These are phyloP conservation scores for Meloidogyne hapla DNA, from an alignment of 1,140 invertebrate genomes.

Conservation along the genomic window DNA sequence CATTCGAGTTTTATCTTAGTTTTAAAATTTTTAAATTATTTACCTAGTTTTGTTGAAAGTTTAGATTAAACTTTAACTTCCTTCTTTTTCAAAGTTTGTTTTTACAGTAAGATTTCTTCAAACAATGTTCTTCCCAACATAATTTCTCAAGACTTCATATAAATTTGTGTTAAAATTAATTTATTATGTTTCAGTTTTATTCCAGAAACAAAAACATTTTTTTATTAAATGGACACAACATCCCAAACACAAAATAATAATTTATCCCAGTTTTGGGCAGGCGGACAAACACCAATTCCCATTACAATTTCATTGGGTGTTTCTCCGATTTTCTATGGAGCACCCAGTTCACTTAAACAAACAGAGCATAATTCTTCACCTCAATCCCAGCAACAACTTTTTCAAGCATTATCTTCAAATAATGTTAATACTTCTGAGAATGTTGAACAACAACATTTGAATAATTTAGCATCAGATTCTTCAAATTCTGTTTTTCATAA, in stretches of 20 bases:
- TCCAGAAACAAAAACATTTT: neutral
- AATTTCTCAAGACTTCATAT: no score
- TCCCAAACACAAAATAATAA: neutral
- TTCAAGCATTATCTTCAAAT: neutral
- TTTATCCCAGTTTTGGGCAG: neutral
- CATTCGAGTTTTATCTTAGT: no score
- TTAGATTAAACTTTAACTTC: no score
- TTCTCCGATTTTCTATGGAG: neutral
- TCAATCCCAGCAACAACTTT: neutral
- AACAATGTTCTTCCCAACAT: no score
- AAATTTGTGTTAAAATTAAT: no score
- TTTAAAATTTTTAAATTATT: no score
- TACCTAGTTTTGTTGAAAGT: no score
- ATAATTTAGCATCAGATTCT: neutral
- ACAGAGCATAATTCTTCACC: neutral
- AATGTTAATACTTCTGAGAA: neutral
- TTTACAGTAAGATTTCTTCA: no score
- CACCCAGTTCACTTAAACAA: neutral
- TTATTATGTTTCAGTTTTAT: no score
- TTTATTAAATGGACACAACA: neutral
- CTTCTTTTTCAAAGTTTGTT: no score
- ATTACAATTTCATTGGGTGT: neutral
- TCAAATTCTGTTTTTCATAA: neutral
- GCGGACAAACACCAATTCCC: neutral
- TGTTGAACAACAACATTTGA: neutral